phyloP scores from a whole-genome alignment of 2,888 invertebrate species.

The Calameuta idolon region DNA sequence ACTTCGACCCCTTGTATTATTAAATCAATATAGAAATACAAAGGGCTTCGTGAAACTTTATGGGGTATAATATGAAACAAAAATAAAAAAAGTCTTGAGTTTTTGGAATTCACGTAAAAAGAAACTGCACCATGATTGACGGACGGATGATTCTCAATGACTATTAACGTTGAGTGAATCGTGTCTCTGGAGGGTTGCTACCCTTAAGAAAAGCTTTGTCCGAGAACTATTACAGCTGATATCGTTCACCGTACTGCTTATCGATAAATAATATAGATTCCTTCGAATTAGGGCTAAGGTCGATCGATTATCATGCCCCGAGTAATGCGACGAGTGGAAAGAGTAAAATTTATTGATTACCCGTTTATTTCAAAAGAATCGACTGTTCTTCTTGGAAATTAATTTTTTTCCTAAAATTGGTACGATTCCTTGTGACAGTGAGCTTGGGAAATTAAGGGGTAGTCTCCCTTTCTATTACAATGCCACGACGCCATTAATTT shows the following conservation, averaged over 20 bases:
- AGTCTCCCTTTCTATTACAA: not conserved
- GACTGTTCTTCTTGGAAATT: too few relatives aligned
- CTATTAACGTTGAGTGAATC: not conserved
- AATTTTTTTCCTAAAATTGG: too few relatives aligned
- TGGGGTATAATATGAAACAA: not conserved
- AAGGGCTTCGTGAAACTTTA: not conserved
- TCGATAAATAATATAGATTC: not conserved
- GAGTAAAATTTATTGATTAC: too few relatives aligned
- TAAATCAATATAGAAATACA: not conserved
- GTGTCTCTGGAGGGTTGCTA: not conserved
- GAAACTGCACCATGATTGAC: not conserved
- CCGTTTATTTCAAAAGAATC: too few relatives aligned
- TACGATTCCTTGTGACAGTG: not conserved
- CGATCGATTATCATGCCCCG: not conserved
- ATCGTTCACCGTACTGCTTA: not conserved
- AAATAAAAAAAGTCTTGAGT: not conserved
- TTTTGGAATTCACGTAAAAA: not conserved
- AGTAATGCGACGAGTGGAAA: too few relatives aligned
- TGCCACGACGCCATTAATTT: slow-evolving; percentile 53
- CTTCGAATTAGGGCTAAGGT: not conserved
- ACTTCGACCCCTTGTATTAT: not conserved
- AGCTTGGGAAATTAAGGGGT: not conserved
- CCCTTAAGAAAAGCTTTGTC: not conserved
- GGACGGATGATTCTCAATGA: not conserved
- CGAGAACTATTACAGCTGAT: not conserved